Evolutionary conservation across 2,888 invertebrate genomes (phyloP).

Genomic region (Candidula unifasciata): DNA sequence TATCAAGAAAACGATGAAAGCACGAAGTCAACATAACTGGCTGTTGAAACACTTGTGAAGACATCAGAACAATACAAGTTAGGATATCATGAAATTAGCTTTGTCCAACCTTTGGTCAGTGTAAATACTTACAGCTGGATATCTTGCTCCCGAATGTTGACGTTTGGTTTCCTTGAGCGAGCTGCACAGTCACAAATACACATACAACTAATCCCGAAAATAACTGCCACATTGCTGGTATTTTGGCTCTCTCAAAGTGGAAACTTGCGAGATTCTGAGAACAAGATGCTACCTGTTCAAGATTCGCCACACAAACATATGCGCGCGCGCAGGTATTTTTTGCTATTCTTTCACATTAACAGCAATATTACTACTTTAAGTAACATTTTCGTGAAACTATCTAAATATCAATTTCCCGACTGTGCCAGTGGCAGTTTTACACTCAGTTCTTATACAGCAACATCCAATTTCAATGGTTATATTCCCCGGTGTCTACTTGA

Average conservation of each 20-base stretch:
- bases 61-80: too few relatives aligned
- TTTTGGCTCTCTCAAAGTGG: background rate
- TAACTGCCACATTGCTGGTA: background rate
- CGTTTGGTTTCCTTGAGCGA: background rate
- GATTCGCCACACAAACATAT: too few relatives aligned
- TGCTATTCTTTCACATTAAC: background rate
- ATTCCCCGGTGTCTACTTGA: background rate
- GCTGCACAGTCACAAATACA: background rate
- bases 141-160: background rate
- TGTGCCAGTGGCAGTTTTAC: background rate
- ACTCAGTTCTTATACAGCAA: background rate
- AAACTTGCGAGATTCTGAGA: background rate
- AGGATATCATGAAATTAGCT: background rate
- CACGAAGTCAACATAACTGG: too few relatives aligned
- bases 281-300: background rate
- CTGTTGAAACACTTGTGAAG: too few relatives aligned
- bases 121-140: background rate
- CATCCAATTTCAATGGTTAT: constrained; percentile 6
- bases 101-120: background rate
- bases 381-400: background rate
- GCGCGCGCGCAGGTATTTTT: too few relatives aligned
- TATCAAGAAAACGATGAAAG: too few relatives aligned
- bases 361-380: background rate
- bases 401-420: background rate
- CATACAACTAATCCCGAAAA: background rate